Base-by-base conservation (phyloP, 2,113 vertebrate genomes). In the Myotis brandtii region DNA sequence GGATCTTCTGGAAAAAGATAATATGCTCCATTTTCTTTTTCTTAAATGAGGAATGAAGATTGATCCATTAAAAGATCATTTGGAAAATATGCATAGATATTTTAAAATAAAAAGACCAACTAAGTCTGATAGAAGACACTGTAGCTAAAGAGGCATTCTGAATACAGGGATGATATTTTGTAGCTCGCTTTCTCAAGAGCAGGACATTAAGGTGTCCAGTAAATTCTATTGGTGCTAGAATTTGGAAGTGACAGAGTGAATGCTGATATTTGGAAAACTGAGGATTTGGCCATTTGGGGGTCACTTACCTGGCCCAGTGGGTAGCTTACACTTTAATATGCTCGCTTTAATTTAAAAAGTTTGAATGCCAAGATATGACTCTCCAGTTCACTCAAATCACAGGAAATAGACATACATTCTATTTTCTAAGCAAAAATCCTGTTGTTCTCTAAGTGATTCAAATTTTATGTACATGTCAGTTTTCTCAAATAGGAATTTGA, bases 41-140 rank as follows among this genome's bases (percentile, higher is more conserved):
- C 46, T 83, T 20, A 32, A 77, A 30, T 89, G 79, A 25, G 2
- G 11, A 25, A 27, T 82, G 32, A 88, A 13, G 34, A 87, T 94
- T 13, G 64, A 72, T 85, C 89, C 34, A 83, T 76, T 54, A 84
- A 54, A 93, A 94, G 20, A 79, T 69, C 69, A 94, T 83, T 95
- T 94, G 50, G 59, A 92, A 98, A 97, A 91, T 86, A 92, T 89
- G 37, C 30, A 86, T 66, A 16, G 56, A 54, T 83, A 93, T 86
- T 87, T 96, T 66, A 52, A 96, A 89, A 95, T 92, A 90, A 64
- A 59, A 82, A 93, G 79, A 54, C 18, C 50, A 94, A 50, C 9
- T 93, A 86, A 83, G 2, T 82, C 86, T 94, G 32, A 69, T 90
- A 88, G 54, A 94, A 43, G 43, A 80, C 23, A 30, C 10, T 70